A percentile compares a stretch with the other conserved stretches of the same genome.
Evolutionary conservation across 1,140 invertebrate genomes (phyloP).

Genomic region (Trachymyrmex septentrionalis): DNA sequence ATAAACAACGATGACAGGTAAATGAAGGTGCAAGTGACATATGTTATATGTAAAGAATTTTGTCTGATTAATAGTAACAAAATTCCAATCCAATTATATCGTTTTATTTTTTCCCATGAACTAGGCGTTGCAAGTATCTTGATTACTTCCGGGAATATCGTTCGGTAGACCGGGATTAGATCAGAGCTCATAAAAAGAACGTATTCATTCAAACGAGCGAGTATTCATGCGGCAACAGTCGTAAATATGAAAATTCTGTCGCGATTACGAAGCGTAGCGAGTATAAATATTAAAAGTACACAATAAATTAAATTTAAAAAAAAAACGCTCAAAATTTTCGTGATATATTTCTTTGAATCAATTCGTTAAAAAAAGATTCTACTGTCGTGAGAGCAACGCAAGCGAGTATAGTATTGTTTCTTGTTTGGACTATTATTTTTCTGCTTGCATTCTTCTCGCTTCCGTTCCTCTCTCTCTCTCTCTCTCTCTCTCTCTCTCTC

Average conservation of each 20-base stretch:
- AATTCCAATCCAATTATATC: conserved; percentile 25
- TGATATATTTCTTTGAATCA: neutral
- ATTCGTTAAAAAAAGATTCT: neutral
- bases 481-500: neutral
- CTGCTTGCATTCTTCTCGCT: neutral
- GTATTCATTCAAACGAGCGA: neutral
- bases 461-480: neutral
- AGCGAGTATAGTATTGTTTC: too few species aligned
- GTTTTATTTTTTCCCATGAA: conserved; percentile 33
- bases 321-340: neutral
- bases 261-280: neutral
- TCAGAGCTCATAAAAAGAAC: conserved; percentile 51
- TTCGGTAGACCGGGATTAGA: conserved; percentile 22
- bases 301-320: too few species aligned
- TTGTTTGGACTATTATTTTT: neutral
- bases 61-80: conserved; percentile 23
- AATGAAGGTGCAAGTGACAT: neutral
- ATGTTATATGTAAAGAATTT: neutral
- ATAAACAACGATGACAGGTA: neutral
- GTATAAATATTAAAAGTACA: neutral
- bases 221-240: neutral
- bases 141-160: conserved; percentile 38
- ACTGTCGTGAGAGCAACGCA: neutral
- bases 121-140: neutral
- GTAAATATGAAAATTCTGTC: neutral